Conservation (phyloP, 2,888 invertebrate genomes). For the Caenorhabditis sp. region DNA sequence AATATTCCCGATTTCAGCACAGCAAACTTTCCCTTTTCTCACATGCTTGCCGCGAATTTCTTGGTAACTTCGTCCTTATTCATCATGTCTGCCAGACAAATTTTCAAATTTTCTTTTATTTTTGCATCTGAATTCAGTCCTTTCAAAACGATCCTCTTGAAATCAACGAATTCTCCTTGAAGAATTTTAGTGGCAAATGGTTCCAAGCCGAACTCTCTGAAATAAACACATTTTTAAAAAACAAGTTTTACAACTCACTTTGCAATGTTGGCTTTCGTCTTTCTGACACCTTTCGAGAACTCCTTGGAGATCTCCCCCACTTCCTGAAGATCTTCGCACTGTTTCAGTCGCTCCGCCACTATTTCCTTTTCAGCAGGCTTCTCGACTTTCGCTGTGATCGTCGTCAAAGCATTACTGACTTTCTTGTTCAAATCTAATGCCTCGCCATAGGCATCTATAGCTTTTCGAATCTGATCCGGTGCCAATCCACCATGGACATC, state of each 20-base stretch:
- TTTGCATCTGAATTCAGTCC: slow-evolving; percentile 32
- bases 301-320: slow-evolving; percentile 60
- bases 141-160: slow-evolving; percentile 10
- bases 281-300: slow-evolving; percentile 44
- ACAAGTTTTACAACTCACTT: slow-evolving; percentile 24
- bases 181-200: slow-evolving; percentile 43
- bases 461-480: slow-evolving; percentile 59
- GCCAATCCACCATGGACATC: slow-evolving; percentile 63
- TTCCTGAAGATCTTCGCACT: slow-evolving; percentile 56
- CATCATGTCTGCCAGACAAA: slow-evolving; percentile 61
- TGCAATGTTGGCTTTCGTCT: slow-evolving; percentile 62
- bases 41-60: slow-evolving; percentile 21
- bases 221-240: slow-evolving; percentile 2
- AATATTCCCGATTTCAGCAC: too few species aligned
- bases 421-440: slow-evolving; percentile 61
- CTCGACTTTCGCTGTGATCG: slow-evolving; percentile 53
- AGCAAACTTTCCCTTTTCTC: too few species aligned
- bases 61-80: slow-evolving; percentile 48
- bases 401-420: slow-evolving; percentile 47
- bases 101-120: slow-evolving; percentile 53
- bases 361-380: slow-evolving; percentile 11
- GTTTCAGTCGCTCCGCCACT: slow-evolving; percentile 43
- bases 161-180: slow-evolving; percentile 41
- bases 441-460: slow-evolving; percentile 48
- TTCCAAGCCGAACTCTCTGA: slow-evolving; percentile 58